A percentile compares a stretch with the other conserved stretches of the same genome.
These are phyloP conservation scores for Sciaenops ocellatus DNA, from an alignment of 2,797 vertebrate genomes.

Conservation along the genomic window DNA sequence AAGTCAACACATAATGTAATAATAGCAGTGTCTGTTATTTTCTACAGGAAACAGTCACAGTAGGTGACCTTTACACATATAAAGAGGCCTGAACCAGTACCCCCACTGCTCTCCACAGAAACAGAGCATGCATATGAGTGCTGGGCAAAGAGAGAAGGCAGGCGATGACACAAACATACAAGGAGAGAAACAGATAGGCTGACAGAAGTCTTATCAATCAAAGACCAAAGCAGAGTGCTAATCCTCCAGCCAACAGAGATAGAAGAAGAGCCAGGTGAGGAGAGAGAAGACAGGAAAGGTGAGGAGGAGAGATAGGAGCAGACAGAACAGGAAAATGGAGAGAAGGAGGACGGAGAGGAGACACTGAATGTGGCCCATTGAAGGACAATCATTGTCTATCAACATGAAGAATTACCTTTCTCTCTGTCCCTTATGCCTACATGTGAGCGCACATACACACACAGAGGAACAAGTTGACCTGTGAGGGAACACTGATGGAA, in stretches of 20 bases:
- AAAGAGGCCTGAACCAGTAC: conserved; percentile 17
- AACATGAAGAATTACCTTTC: conserved; percentile 81
- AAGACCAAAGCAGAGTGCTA: conserved; percentile 52
- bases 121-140: conserved; percentile 2
- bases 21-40: conserved; percentile 16
- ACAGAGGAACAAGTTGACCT: conserved; percentile 69
- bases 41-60: conserved; percentile 23
- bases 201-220: conserved; percentile 64
- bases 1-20: conserved; percentile 27
- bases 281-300: conserved; percentile 31
- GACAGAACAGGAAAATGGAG: conserved; percentile 46
- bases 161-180: conserved; percentile 26
- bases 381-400: conserved; percentile 84
- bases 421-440: conserved; percentile 59
- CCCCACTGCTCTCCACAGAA: conserved; percentile 15
- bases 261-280: conserved; percentile 36
- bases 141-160: conserved; percentile 6
- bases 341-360: conserved; percentile 59
- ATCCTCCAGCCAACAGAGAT: conserved; percentile 48
- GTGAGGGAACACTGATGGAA: conserved; percentile 79
- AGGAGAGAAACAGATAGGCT: conserved; percentile 17
- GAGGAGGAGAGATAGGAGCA: conserved; percentile 35
- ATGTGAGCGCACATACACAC: conserved; percentile 54
- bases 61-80: conserved; percentile 2
- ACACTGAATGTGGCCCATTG: conserved; percentile 63